Percentiles rank a stretch among this genome's conserved stretches.
phyloP scores from a whole-genome alignment of 2,113 vertebrate genomes.

The Sinocyclocheilus grahami region DNA sequence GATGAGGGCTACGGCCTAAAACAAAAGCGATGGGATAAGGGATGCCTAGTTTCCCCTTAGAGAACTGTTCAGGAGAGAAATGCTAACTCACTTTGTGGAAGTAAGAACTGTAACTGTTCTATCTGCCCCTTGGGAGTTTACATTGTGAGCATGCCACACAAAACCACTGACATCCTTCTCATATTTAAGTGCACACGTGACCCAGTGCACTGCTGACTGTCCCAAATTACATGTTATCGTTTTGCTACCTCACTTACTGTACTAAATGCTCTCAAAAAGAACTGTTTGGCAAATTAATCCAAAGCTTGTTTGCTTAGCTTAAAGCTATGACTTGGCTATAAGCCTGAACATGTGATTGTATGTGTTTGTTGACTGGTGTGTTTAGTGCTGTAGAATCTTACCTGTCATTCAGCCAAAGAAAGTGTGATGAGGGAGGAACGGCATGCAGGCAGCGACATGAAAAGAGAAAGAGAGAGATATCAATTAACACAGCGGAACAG shows the following conservation, averaged over 20 bases:
- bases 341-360: background rate
- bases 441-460: constrained; percentile 48
- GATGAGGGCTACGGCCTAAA: background rate
- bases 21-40: background rate
- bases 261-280: background rate
- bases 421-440: constrained; percentile 10
- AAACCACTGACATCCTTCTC: constrained; percentile 25
- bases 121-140: constrained; percentile 1
- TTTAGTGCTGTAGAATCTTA: constrained; percentile 38
- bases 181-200: constrained; percentile 17
- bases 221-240: background rate
- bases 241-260: background rate
- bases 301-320: background rate
- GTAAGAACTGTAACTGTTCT: constrained; percentile 5
- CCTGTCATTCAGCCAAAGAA: constrained; percentile 48
- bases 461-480: constrained; percentile 45
- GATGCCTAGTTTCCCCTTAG: background rate
- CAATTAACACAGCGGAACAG: constrained; percentile 28
- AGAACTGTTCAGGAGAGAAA: constrained; percentile 38
- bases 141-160: background rate
- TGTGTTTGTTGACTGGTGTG: constrained; percentile 11
- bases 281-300: background rate
- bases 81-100: constrained; percentile 2
- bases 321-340: background rate
- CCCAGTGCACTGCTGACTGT: background rate